phyloP scores from a whole-genome alignment of 2,113 vertebrate species.

The Narcine bancroftii region DNA sequence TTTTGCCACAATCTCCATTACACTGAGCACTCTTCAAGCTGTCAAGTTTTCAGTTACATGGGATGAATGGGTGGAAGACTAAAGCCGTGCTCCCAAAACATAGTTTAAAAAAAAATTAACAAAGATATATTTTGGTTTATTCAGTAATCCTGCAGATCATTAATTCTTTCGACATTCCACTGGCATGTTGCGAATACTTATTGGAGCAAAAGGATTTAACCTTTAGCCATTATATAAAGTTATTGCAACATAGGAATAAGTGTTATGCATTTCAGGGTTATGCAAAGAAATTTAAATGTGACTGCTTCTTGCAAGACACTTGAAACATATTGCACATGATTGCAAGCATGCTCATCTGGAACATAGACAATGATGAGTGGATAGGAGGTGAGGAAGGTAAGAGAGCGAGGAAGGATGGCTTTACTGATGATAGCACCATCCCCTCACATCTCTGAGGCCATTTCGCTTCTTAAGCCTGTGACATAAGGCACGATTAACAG shows the following conservation, averaged over 20 bases:
- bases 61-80: not conserved
- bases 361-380: too few species aligned
- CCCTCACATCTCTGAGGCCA: too few species aligned
- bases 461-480: too few species aligned
- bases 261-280: too few species aligned
- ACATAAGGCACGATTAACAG: not conserved
- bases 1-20: not conserved
- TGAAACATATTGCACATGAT: too few species aligned
- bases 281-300: too few species aligned
- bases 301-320: too few species aligned
- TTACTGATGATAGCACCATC: too few species aligned
- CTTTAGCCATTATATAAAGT: not conserved
- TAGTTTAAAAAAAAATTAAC: not conserved
- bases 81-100: not conserved
- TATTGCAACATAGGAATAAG: too few species aligned
- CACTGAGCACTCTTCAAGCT: not conserved
- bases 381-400: too few species aligned
- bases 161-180: not conserved
- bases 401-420: too few species aligned
- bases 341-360: too few species aligned
- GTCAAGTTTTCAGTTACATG: not conserved
- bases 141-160: not conserved
- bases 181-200: not conserved
- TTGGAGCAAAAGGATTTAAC: not conserved
- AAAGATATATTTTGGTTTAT: not conserved